Evolutionary conservation across 2,888 invertebrate species (phyloP).

Genomic region (Eugnorisma glareosa): DNA sequence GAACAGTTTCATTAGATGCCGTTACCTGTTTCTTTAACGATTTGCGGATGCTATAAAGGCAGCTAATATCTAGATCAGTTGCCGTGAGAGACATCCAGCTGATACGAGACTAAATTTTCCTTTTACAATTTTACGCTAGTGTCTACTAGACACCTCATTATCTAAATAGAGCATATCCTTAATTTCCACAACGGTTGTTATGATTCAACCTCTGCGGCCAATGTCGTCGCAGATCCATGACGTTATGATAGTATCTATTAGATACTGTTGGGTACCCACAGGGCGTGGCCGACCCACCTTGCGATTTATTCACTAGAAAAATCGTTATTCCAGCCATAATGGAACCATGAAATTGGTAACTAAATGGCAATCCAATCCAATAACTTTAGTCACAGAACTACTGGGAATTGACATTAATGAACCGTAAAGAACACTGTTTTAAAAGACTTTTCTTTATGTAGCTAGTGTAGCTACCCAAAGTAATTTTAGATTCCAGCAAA

Average conservation of each 20-base stretch:
- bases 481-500: slow-evolving; percentile 36
- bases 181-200: slow-evolving; percentile 67
- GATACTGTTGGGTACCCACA: slow-evolving; percentile 62
- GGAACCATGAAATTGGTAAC: slow-evolving; percentile 51
- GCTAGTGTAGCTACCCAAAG: not conserved
- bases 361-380: slow-evolving; percentile 44
- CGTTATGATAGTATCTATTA: slow-evolving; percentile 69
- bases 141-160: slow-evolving; percentile 36
- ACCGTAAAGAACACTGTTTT: slow-evolving; percentile 19
- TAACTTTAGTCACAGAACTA: slow-evolving; percentile 31
- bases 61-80: slow-evolving; percentile 23
- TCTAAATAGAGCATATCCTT: slow-evolving; percentile 60
- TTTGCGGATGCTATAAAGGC: slow-evolving; percentile 32
- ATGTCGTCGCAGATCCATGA: slow-evolving; percentile 75
- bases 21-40: slow-evolving; percentile 39
- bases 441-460: not conserved
- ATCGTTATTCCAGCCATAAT: slow-evolving; percentile 71
- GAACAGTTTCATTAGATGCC: slow-evolving; percentile 28
- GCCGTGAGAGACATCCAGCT: slow-evolving; percentile 17
- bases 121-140: slow-evolving; percentile 25
- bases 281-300: slow-evolving; percentile 80
- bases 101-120: slow-evolving; percentile 15
- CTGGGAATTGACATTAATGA: slow-evolving; percentile 18
- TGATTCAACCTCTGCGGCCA: slow-evolving; percentile 72
- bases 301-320: slow-evolving; percentile 71